Evolutionary conservation across 2,888 invertebrate species (phyloP).

Genomic region (Listrodromus nycthemerus): DNA sequence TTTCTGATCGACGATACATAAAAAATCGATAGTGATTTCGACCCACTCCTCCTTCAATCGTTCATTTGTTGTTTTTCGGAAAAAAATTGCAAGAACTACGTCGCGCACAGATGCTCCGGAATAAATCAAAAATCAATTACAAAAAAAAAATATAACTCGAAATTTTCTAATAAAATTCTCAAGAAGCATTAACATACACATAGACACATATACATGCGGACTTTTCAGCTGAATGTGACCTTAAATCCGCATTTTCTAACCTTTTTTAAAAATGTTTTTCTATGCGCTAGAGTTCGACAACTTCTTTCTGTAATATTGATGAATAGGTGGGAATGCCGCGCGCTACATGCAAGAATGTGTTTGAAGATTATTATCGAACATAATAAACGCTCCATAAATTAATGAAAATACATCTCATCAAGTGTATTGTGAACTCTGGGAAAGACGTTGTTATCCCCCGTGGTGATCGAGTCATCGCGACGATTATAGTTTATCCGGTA

Average conservation of each 20-base stretch:
- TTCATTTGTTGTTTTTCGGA: not conserved
- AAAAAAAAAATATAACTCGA: not conserved
- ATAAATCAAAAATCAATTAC: not conserved
- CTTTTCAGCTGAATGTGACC: no score
- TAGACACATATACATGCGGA: no score
- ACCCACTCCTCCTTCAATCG: not conserved
- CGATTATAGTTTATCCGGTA: conserved; percentile 17
- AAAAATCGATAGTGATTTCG: not conserved
- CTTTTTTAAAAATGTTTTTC: not conserved
- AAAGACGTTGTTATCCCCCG: not conserved
- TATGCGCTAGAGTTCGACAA: not conserved
- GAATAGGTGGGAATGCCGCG: not conserved
- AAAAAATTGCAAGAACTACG: not conserved
- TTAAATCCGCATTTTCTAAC: no score
- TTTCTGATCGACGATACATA: not conserved
- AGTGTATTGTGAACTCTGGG: not conserved
- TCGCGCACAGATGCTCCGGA: not conserved
- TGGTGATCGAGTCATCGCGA: conserved; percentile 1
- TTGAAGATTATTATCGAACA: not conserved
- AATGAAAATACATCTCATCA: not conserved
- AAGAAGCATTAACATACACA: no score
- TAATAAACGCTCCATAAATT: not conserved
- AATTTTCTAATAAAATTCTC: not conserved
- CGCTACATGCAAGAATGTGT: not conserved
- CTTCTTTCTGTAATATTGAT: not conserved